These are phyloP conservation scores for Biston betularia DNA, from an alignment of 2,888 invertebrate species.

Conservation along the genomic window DNA sequence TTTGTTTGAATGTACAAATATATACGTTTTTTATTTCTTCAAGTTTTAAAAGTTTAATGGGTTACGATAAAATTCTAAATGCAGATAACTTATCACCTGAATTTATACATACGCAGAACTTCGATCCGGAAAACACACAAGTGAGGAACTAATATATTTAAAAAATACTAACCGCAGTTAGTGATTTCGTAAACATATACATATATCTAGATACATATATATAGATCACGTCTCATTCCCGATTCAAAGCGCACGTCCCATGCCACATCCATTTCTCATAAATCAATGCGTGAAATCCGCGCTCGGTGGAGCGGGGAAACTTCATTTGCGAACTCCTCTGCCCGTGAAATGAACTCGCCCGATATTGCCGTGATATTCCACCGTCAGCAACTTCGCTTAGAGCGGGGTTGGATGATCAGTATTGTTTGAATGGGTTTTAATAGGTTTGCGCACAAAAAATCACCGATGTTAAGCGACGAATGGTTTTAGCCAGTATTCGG, in stretches of 20 bases:
- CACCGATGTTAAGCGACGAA: too few species aligned
- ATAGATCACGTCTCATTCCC: conserved; percentile 6
- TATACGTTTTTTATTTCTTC: too few species aligned
- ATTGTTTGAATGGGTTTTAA: conserved; percentile 23
- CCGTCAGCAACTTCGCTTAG: conserved; percentile 43
- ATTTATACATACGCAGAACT: too few species aligned
- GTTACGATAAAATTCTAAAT: too few species aligned
- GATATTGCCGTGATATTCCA: conserved; percentile 67
- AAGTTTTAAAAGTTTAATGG: too few species aligned
- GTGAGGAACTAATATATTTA: too few species aligned
- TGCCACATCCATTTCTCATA: conserved; percentile 57
- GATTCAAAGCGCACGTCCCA: conserved; percentile 14
- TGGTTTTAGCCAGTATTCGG: too few species aligned
- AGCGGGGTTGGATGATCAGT: conserved; percentile 19
- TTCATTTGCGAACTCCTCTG: conserved; percentile 84
- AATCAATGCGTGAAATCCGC: conserved; percentile 44
- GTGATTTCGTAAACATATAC: too few species aligned
- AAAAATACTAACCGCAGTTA: too few species aligned
- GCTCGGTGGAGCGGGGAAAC: conserved; percentile 79
- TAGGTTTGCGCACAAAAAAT: not conserved
- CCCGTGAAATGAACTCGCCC: conserved; percentile 85
- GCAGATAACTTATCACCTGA: too few species aligned
- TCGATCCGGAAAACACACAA: too few species aligned
- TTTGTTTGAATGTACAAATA: too few species aligned
- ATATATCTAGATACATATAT: not conserved